Evolutionary conservation across 1,140 invertebrate genomes (phyloP).

Genomic region (Bombus consobrinus): DNA sequence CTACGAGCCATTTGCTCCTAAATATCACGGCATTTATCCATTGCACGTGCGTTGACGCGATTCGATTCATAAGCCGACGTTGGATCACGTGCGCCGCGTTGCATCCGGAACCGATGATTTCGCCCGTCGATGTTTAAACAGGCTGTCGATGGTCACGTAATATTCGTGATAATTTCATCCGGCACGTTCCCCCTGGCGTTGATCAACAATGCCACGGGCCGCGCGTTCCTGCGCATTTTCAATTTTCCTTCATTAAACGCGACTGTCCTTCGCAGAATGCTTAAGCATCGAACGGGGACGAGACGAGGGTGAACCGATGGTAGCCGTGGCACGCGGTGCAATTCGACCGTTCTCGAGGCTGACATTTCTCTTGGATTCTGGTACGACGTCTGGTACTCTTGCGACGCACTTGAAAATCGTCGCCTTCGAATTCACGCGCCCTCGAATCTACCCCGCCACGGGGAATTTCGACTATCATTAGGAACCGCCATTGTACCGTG

Average conservation of each 20-base stretch:
- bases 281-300: slow-evolving; percentile 40
- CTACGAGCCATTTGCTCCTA: not conserved
- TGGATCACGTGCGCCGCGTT: not conserved
- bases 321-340: slow-evolving; percentile 53
- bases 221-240: slow-evolving; percentile 56
- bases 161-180: slow-evolving; percentile 38
- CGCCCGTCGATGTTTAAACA: not conserved
- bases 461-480: not conserved
- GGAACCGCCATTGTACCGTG: not conserved
- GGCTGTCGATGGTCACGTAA: slow-evolving; percentile 33
- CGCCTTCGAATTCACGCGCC: slow-evolving; percentile 9
- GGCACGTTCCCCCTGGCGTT: slow-evolving; percentile 26
- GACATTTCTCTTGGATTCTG: slow-evolving; percentile 65
- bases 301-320: slow-evolving; percentile 36
- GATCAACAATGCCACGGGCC: slow-evolving; percentile 36
- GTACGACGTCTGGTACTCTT: slow-evolving; percentile 52
- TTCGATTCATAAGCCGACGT: not conserved
- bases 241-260: slow-evolving; percentile 61
- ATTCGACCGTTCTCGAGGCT: slow-evolving; percentile 42
- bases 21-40: not conserved
- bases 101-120: slow-evolving; percentile 9
- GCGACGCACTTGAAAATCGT: slow-evolving; percentile 61
- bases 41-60: not conserved
- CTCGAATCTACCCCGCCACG: not conserved
- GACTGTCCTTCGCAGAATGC: slow-evolving; percentile 65